Percentiles rank a stretch among this genome's conserved stretches.
phyloP scores from a whole-genome alignment of 2,797 vertebrate genomes.

The Dromococcyx pavoninus region DNA sequence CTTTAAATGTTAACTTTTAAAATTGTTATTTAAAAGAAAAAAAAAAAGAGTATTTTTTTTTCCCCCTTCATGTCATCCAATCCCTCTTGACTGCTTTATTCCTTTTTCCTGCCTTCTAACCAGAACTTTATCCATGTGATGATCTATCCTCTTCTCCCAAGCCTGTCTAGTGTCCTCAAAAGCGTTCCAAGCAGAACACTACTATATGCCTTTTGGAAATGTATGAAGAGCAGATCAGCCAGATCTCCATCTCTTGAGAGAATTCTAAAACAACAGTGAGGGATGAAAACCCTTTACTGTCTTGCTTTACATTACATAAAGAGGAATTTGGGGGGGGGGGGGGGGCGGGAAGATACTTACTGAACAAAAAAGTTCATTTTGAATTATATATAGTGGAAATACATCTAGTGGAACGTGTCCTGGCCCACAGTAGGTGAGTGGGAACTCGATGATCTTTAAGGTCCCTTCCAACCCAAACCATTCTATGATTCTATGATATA shows the following conservation, averaged over 20 bases:
- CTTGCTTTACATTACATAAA: neutral
- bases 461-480: too few species aligned
- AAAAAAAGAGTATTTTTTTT: neutral
- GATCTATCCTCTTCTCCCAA: neutral
- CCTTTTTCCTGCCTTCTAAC: neutral
- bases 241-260: neutral
- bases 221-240: neutral
- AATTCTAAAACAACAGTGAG: neutral
- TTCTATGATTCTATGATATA: neutral
- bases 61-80: neutral
- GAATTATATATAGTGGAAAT: neutral
- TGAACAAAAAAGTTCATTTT: neutral
- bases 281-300: neutral
- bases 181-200: neutral
- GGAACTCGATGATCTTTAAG: too few species aligned
- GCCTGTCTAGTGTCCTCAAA: neutral
- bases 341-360: neutral
- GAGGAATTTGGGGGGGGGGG: neutral
- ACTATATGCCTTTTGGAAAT: neutral
- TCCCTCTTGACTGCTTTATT: neutral
- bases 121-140: neutral
- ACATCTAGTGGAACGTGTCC: too few species aligned
- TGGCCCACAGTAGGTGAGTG: too few species aligned
- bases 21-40: neutral
- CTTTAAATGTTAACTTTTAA: neutral